These are phyloP conservation scores for Indicator maculatus DNA, from an alignment of 2,113 vertebrate species.

Conservation along the genomic window DNA sequence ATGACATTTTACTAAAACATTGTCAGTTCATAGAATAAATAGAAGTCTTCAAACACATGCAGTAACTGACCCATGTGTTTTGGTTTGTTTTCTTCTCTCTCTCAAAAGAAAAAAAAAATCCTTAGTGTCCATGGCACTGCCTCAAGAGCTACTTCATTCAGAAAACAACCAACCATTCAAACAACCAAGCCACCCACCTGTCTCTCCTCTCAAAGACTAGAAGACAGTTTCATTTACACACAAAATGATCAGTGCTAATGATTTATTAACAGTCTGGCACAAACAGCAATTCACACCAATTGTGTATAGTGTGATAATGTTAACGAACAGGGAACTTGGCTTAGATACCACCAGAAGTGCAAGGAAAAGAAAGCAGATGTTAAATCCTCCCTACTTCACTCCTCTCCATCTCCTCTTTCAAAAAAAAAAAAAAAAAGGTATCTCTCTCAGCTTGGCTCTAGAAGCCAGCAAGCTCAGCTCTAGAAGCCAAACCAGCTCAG, in stretches of 20 bases:
- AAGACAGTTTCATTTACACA: slow-evolving; percentile 42
- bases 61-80: slow-evolving; percentile 49
- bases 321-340: neutral
- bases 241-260: slow-evolving; percentile 65
- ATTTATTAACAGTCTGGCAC: slow-evolving; percentile 62
- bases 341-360: neutral
- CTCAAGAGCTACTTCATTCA: neutral
- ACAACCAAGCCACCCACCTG: neutral
- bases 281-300: neutral
- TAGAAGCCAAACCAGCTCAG: neutral
- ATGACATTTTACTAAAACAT: slow-evolving; percentile 57
- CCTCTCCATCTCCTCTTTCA: neutral
- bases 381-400: neutral
- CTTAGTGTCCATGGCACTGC: slow-evolving; percentile 33
- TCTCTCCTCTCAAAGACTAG: neutral
- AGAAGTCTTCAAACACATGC: slow-evolving; percentile 72
- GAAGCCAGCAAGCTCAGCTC: neutral
- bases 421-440: neutral
- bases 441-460: neutral
- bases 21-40: slow-evolving; percentile 74
- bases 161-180: neutral
- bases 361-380: neutral
- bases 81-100: neutral
- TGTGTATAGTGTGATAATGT: neutral
- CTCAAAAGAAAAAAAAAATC: neutral